These are phyloP conservation scores for Zonitis immaculata DNA, from an alignment of 2,888 invertebrate genomes.

Conservation along the genomic window DNA sequence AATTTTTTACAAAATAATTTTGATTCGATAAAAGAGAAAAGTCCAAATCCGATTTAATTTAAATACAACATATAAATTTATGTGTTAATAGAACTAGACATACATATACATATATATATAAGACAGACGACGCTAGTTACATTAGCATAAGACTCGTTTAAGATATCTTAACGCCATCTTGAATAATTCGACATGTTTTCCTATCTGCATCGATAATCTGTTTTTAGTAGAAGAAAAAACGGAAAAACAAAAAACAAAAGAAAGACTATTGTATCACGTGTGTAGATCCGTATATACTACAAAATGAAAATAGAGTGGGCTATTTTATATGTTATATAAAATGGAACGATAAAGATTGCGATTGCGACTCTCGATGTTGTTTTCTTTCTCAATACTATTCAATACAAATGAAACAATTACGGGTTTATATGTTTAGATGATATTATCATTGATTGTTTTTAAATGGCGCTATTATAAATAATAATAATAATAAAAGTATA, in stretches of 20 bases:
- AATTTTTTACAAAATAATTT: too few relatives aligned
- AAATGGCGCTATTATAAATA: constrained; percentile 37
- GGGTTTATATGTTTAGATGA: constrained; percentile 24
- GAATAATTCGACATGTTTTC: constrained; percentile 44
- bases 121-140: constrained; percentile 28
- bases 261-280: constrained; percentile 46
- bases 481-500: too few relatives aligned
- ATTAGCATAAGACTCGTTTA: constrained; percentile 38
- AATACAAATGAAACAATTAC: constrained; percentile 44
- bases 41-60: too few relatives aligned
- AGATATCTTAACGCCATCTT: constrained; percentile 45
- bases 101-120: too few relatives aligned
- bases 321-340: constrained; percentile 33
- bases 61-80: too few relatives aligned
- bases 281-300: constrained; percentile 39
- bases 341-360: constrained; percentile 38
- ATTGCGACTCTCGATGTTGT: too few relatives aligned
- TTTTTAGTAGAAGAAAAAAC: constrained; percentile 28
- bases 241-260: too few relatives aligned
- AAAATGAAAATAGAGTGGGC: constrained; percentile 41
- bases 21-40: too few relatives aligned
- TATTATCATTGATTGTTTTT: constrained; percentile 42
- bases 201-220: constrained; percentile 45
- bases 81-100: too few relatives aligned
- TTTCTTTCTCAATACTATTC: too few relatives aligned